Conservation (phyloP, 2,888 invertebrate species). For the Cantharis flavilabris region DNA sequence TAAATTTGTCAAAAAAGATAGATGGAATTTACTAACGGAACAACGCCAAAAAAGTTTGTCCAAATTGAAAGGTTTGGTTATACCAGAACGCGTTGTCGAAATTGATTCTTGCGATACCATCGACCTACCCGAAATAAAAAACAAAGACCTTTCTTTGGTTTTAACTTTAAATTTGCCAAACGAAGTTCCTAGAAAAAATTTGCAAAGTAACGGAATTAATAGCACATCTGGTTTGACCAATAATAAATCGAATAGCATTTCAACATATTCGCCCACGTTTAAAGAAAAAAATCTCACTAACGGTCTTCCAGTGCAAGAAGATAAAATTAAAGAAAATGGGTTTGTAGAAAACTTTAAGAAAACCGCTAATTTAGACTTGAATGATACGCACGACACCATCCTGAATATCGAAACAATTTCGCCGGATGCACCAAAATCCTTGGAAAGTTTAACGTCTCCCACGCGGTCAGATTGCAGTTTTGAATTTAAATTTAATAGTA, state of each 20-base stretch:
- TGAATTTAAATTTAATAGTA: slow-evolving; percentile 52
- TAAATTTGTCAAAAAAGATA: slow-evolving; percentile 47
- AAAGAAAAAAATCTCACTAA: slow-evolving; percentile 68
- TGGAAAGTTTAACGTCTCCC: slow-evolving; percentile 64
- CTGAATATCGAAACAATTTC: background rate
- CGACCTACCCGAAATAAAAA: slow-evolving; percentile 84
- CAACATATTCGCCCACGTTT: slow-evolving; percentile 83
- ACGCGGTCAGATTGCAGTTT: slow-evolving; percentile 64
- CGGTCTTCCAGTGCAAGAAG: background rate
- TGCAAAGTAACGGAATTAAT: slow-evolving; percentile 42
- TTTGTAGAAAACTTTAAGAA: background rate
- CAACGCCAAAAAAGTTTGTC: slow-evolving; percentile 82
- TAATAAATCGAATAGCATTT: slow-evolving; percentile 61
- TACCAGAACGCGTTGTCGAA: slow-evolving; percentile 73
- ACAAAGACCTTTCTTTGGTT: slow-evolving; percentile 54
- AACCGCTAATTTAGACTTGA: background rate
- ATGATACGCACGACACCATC: background rate
- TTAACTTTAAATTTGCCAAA: slow-evolving; percentile 5
- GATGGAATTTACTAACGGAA: slow-evolving; percentile 77
- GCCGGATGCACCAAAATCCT: slow-evolving; percentile 59
- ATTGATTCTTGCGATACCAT: slow-evolving; percentile 64
- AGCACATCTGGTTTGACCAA: background rate
- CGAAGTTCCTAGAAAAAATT: slow-evolving; percentile 37
- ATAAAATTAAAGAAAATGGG: background rate
- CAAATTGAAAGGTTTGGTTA: slow-evolving; percentile 84